Evolutionary conservation across 64 coral and sea anemone species (phyloP).

Genomic region (Montipora efflorescens): DNA sequence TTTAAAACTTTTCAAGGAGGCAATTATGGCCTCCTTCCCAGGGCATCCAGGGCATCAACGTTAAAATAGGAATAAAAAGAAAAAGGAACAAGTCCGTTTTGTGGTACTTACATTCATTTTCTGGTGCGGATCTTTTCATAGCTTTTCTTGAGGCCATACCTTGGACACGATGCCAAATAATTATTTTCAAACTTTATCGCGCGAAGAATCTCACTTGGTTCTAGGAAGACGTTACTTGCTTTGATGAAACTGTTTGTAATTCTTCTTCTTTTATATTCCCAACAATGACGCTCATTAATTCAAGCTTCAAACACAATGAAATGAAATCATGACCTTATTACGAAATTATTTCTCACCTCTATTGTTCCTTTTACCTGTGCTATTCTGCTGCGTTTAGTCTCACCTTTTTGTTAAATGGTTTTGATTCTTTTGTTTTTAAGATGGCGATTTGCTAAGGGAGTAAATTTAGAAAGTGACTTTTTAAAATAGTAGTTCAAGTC

Average conservation of each 20-base stretch:
- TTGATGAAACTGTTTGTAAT: too few relatives aligned
- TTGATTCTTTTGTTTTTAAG: neutral
- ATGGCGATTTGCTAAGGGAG: neutral
- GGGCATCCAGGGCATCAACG: too few relatives aligned
- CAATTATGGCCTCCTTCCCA: too few relatives aligned
- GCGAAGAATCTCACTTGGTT: neutral
- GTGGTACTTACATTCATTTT: neutral
- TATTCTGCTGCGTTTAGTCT: neutral
- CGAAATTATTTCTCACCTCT: constrained; percentile 22
- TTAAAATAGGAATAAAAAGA: too few relatives aligned
- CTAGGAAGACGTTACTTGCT: neutral
- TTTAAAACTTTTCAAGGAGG: too few relatives aligned
- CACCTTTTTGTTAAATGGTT: neutral
- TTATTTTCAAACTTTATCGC: too few relatives aligned
- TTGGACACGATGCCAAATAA: neutral
- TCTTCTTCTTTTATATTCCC: too few relatives aligned
- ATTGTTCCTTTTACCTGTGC: neutral
- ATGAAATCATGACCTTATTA: constrained; percentile 22
- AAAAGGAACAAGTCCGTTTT: neutral
- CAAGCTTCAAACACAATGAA: neutral
- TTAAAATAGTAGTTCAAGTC: too few relatives aligned
- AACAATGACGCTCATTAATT: too few relatives aligned
- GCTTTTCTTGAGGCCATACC: neutral
- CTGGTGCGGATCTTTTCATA: neutral
- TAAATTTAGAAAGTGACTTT: too few relatives aligned